Evolutionary conservation across 2,888 invertebrate species (phyloP), one percentile per base, ranked within the genome.

Genomic region (Dorcus parallelipipedus): DNA sequence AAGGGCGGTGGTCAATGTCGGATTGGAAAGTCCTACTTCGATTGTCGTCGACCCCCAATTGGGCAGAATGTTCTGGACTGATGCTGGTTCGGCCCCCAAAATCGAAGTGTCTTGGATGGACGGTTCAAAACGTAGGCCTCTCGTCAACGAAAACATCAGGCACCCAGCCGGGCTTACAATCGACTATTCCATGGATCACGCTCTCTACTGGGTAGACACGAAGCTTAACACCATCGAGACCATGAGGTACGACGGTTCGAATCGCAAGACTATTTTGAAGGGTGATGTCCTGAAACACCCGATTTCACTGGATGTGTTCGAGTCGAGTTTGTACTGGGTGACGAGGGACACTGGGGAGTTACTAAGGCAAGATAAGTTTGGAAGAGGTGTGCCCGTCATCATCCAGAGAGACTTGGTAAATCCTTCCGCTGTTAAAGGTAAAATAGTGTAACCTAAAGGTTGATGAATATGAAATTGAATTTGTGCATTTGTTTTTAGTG

Each of bases 101-200:
- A 95, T 99, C 61, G 97, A 97, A 76, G 86, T 89, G 3, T 86
- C 95, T 2, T 97, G 97, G 95, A 94, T 98, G 95, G 97, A 97
- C 73, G 98, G 98, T 0, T 91, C 90, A 0, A 91, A 93, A 74
- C 84, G 96, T 2, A 82, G 89, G 54, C 86, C 90, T 0, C 76
- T 99, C 2, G 88, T 96, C 6, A 87, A 89, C 0, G 93, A 93
- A 60, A 85, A 86, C 56, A 85, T 98, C 26, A 84, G 93, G 23
- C 90, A 91, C 71, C 98, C 98, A 0, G 86, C 93, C 0, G 95
- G 96, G 0, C 76, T 99, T 8, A 86, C 95, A 0, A 88, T 99
- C 49, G 99, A 99, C 74, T 91, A 90, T 71, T 85, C 89, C 0
- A 93, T 93, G 87, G 90, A 91, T 60, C 92, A 95, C 73, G 83